Evolutionary conservation across 2,888 invertebrate species (phyloP).

Genomic region (Netelia virgata): DNA sequence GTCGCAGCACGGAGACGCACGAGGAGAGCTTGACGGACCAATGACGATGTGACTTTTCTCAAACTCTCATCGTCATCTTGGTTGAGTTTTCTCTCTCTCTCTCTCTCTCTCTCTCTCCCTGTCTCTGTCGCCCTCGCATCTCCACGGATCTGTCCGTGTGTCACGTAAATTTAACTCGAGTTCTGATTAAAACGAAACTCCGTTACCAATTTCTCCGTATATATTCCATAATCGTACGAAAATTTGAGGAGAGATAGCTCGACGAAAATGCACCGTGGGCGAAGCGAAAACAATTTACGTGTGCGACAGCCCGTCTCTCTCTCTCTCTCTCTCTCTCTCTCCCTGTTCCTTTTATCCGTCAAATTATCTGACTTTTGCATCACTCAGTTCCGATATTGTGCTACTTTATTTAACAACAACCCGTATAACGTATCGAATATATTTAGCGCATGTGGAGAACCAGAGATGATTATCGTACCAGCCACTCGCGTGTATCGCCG

Average conservation of each 20-base stretch:
- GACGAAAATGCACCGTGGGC: not conserved
- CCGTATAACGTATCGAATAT: slow-evolving; percentile 1
- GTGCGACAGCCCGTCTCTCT: not conserved
- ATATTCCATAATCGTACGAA: not conserved
- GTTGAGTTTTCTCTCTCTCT: not conserved
- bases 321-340: too few relatives aligned
- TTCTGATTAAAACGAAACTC: slow-evolving; percentile 20
- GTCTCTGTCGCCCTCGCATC: not conserved
- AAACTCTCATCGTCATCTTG: not conserved
- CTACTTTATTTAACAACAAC: not conserved
- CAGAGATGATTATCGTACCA: not conserved
- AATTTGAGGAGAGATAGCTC: not conserved
- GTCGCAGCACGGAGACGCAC: slow-evolving; percentile 3
- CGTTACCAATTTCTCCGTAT: not conserved
- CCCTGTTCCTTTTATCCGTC: not conserved
- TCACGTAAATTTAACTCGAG: slow-evolving; percentile 15
- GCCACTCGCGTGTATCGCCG: not conserved
- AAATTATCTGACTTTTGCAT: slow-evolving; percentile 7
- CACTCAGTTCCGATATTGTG: not conserved
- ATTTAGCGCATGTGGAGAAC: not conserved
- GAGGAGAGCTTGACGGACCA: slow-evolving; percentile 34
- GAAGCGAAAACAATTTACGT: not conserved
- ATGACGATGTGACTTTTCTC: slow-evolving; percentile 44
- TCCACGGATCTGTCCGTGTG: slow-evolving; percentile 7
- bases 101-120: not conserved